Evolutionary conservation across 1,140 invertebrate genomes (phyloP).

Genomic region (Ganaspis sp.): DNA sequence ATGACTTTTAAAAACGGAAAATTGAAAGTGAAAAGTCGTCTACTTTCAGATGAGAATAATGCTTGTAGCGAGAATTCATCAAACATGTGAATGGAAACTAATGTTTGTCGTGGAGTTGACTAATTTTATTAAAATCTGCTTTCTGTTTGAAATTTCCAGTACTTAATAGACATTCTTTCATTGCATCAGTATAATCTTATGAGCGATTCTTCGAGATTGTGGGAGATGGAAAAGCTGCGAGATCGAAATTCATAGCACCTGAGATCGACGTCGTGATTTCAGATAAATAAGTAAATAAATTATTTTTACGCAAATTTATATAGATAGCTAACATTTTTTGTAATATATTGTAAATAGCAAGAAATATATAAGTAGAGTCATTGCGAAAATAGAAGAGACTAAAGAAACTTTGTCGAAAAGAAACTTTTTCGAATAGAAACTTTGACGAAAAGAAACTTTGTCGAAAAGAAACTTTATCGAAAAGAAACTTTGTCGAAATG

Average conservation of each 20-base stretch:
- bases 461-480: constrained; percentile 29
- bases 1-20: too few species aligned
- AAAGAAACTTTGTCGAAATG: constrained; percentile 30
- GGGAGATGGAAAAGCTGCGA: neutral
- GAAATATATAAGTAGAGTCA: constrained; percentile 58
- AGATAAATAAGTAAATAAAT: constrained; percentile 44
- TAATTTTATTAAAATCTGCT: constrained; percentile 20
- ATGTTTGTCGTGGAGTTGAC: too few species aligned
- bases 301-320: constrained; percentile 61
- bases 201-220: neutral
- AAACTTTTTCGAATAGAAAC: too few species aligned
- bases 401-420: constrained; percentile 34
- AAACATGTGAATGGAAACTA: too few species aligned
- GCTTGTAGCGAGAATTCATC: too few species aligned
- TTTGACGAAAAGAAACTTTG: constrained; percentile 29
- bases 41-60: too few species aligned
- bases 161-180: constrained; percentile 25
- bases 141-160: constrained; percentile 36
- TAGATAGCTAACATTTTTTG: constrained; percentile 66
- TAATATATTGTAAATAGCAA: constrained; percentile 74
- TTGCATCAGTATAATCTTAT: constrained; percentile 25
- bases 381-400: constrained; percentile 39
- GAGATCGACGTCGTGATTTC: constrained; percentile 20
- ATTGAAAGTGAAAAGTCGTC: too few species aligned
- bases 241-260: constrained; percentile 30